These are phyloP conservation scores for Lanius collurio DNA, from an alignment of 2,113 vertebrate genomes.

Conservation along the genomic window DNA sequence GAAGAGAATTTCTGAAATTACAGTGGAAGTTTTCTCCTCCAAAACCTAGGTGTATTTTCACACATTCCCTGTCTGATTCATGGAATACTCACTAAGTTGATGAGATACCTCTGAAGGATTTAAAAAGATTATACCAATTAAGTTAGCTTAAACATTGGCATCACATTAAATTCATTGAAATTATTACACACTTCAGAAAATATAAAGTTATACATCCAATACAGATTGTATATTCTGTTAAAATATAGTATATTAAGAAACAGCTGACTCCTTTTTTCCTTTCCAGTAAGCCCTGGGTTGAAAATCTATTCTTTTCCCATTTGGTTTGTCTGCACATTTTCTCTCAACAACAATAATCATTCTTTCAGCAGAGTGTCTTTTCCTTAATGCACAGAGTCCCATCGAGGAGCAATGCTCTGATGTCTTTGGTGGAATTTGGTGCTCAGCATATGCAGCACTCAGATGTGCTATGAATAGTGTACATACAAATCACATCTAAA, in stretches of 20 bases:
- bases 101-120: not conserved
- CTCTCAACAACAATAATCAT: not conserved
- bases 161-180: not conserved
- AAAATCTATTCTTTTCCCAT: not conserved
- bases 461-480: not conserved
- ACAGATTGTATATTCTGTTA: not conserved
- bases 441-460: not conserved
- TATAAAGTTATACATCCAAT: not conserved
- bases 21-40: not conserved
- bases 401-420: not conserved
- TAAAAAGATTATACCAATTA: not conserved
- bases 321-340: not conserved
- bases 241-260: not conserved
- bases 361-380: not conserved
- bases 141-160: not conserved
- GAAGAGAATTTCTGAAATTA: not conserved
- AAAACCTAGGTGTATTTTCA: not conserved
- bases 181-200: not conserved
- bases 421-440: not conserved
- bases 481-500: not conserved
- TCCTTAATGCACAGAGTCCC: not conserved
- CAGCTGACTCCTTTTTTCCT: not conserved
- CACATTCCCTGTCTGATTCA: not conserved
- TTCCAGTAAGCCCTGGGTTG: not conserved
- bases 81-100: not conserved